Conservation (phyloP, 2,888 invertebrate genomes). For the Panzeria rudis region DNA sequence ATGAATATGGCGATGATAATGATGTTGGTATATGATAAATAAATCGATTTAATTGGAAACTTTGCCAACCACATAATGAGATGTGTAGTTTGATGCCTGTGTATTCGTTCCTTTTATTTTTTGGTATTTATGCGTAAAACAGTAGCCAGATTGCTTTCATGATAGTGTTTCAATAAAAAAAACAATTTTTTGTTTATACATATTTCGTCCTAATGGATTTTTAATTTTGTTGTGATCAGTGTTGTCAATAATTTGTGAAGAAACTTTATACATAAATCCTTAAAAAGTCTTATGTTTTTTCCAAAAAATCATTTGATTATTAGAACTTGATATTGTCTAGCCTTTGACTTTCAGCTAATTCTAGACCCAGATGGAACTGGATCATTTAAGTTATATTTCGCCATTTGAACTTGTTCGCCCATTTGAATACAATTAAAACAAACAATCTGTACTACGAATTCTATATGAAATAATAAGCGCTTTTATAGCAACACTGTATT, state of each 20-base stretch:
- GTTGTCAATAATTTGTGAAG: slow-evolving; percentile 9
- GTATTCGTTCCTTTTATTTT: slow-evolving; percentile 6
- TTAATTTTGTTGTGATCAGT: slow-evolving; percentile 20
- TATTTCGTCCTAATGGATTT: slow-evolving; percentile 39
- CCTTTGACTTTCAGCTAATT: neutral
- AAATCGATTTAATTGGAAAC: slow-evolving; percentile 63
- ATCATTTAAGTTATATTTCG: too few species aligned
- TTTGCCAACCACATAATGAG: slow-evolving; percentile 32
- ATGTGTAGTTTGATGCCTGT: slow-evolving; percentile 1
- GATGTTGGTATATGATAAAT: slow-evolving; percentile 63
- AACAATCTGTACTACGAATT: too few species aligned
- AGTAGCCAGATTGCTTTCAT: slow-evolving; percentile 70
- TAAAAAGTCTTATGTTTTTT: too few species aligned
- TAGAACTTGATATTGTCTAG: neutral
- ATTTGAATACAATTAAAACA: too few species aligned
- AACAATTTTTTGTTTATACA: neutral
- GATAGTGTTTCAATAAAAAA: slow-evolving; percentile 39
- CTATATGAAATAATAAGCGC: too few species aligned
- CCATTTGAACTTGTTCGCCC: too few species aligned
- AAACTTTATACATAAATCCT: neutral
- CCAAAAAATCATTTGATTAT: neutral
- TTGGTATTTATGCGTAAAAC: slow-evolving; percentile 61
- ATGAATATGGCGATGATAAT: slow-evolving; percentile 15
- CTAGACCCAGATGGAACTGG: too few species aligned
- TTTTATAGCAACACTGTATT: too few species aligned